phyloP scores from a whole-genome alignment of 2,113 vertebrate genomes.

The Stegostoma tigrinum region DNA sequence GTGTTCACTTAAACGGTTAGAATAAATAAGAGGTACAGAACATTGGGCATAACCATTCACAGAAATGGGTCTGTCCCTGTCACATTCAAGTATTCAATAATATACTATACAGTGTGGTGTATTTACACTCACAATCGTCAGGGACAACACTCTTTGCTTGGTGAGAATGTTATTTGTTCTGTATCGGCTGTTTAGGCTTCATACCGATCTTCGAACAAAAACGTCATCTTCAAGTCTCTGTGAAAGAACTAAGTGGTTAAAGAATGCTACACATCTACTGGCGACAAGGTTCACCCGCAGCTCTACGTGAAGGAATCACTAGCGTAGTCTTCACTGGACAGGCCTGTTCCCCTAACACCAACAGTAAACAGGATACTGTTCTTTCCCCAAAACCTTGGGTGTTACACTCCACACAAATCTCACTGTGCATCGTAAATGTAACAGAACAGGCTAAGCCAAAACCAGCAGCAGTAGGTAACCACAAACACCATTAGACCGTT shows the following conservation, averaged over 20 bases:
- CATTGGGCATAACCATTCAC: constrained; percentile 15
- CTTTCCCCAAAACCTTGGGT: neutral
- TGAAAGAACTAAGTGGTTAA: neutral
- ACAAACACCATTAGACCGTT: neutral
- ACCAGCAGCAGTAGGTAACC: neutral
- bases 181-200: neutral
- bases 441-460: neutral
- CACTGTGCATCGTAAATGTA: neutral
- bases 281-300: neutral
- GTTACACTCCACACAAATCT: neutral
- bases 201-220: neutral
- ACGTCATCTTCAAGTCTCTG: neutral
- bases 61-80: neutral
- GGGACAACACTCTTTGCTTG: neutral
- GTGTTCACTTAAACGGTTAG: constrained; percentile 20
- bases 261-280: neutral
- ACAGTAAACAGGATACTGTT: too few relatives aligned
- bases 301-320: neutral
- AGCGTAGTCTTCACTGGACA: neutral
- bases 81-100: constrained; percentile 34
- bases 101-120: neutral
- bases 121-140: neutral
- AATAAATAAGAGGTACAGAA: constrained; percentile 36
- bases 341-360: neutral
- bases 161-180: neutral